Evolutionary conservation across 2,888 invertebrate genomes (phyloP), one percentile per base, ranked within the genome.

Genomic region (Caenorhabditis drosophilae): DNA sequence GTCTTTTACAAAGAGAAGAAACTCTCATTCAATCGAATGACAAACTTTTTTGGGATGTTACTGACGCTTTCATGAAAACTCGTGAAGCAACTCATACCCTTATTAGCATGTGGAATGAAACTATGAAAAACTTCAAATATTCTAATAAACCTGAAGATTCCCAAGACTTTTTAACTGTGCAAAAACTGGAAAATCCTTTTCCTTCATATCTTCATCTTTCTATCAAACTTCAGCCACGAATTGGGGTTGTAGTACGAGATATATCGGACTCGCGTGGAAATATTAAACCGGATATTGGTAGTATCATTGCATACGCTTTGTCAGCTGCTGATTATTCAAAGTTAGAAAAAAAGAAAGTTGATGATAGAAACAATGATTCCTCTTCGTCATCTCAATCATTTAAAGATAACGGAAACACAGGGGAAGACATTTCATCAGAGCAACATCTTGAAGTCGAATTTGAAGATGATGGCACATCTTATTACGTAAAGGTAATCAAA

Each of bases 261-360:
- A 70, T 77, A 44, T 70, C 71, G 58, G 75, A 75, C 34, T 26
- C 44, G 1, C 46, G 63, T 16, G 79, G 79, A n/a, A 69, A 50
- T 54, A 63, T 70, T 26, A 76, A 72, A 20, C 80, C 82, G 7
- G 82, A 82, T 49, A 72, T 81, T 45, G 82, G 82, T 26, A 79
- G 81, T 38, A 90, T 93, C 50, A 90, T 93, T 61, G 91, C 92
- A 0, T 92, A 91, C 81, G 89, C 91, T 0, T 85, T 93, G 22
- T 89, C 89, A 59, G 90, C 90, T 0, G 84, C 84, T 15, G 90
- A 91, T 51, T 91, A 92, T 81, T 89, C 47, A n/a, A 60, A 59
- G 40, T 27, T 52, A 2, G n/a, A n/a, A n/a, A n/a, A n/a, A n/a
- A n/a, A n/a, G n/a, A n/a, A n/a, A n/a, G 40, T 49, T 2, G 64